phyloP scores from a whole-genome alignment of 1,140 invertebrate genomes.

The Meloidogyne floridensis region DNA sequence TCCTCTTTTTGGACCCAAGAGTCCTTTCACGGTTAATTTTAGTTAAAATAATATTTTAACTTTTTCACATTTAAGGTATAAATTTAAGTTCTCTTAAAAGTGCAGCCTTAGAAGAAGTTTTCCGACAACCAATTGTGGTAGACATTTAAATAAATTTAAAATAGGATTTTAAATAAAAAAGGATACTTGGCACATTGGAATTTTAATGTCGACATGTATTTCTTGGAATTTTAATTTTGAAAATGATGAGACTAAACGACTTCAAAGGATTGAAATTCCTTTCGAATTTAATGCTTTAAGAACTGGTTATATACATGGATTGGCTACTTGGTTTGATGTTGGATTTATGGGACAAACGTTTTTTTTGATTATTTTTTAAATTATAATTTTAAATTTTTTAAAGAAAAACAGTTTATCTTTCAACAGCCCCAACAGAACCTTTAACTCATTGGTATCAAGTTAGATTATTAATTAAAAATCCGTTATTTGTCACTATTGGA shows the following conservation, averaged over 20 bases:
- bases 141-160: slow-evolving; percentile 25
- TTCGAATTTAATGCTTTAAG: slow-evolving; percentile 88
- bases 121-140: slow-evolving; percentile 86
- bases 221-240: slow-evolving; percentile 94
- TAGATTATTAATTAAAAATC: slow-evolving; percentile 87
- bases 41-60: background rate
- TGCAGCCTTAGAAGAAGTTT: slow-evolving; percentile 94
- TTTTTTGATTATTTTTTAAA: slow-evolving; percentile 1
- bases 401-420: slow-evolving; percentile 87
- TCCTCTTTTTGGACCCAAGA: slow-evolving; percentile 98
- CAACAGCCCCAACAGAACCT: slow-evolving; percentile 97
- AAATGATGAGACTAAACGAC: slow-evolving; percentile 85
- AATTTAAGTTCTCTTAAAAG: slow-evolving; percentile 85
- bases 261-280: slow-evolving; percentile 93
- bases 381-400: slow-evolving; percentile 13
- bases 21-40: slow-evolving; percentile 79
- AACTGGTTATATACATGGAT: slow-evolving; percentile 90
- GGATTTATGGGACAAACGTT: slow-evolving; percentile 80
- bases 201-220: slow-evolving; percentile 91
- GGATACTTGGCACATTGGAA: slow-evolving; percentile 97
- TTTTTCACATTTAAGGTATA: slow-evolving; percentile 72
- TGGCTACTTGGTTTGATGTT: slow-evolving; percentile 99
- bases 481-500: slow-evolving; percentile 90
- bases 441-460: slow-evolving; percentile 99
- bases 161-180: slow-evolving; percentile 54